phyloP scores from a whole-genome alignment of 2,113 vertebrate species.

The Odocoileus virginianus region DNA sequence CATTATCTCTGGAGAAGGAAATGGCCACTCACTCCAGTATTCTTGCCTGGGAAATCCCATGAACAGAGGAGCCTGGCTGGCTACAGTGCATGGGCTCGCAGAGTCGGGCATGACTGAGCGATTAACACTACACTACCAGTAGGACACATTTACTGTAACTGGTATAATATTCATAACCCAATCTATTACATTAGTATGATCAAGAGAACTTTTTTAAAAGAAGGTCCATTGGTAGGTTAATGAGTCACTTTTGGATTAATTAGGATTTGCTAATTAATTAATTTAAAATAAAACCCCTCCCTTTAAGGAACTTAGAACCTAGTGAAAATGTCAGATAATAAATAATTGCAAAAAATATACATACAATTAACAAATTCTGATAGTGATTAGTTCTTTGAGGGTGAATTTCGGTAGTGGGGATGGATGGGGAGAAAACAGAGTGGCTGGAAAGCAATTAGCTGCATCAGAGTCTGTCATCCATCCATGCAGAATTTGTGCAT shows the following conservation, averaged over 20 bases:
- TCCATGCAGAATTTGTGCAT: no score
- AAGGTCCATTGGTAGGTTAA: not conserved
- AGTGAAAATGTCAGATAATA: not conserved
- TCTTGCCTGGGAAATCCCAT: not conserved
- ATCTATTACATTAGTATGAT: not conserved
- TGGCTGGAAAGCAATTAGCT: no score
- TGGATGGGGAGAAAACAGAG: not conserved
- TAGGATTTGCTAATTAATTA: not conserved
- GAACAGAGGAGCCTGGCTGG: not conserved
- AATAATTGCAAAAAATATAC: not conserved
- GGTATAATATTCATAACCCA: not conserved
- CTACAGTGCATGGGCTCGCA: not conserved
- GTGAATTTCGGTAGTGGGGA: not conserved
- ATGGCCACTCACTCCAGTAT: not conserved
- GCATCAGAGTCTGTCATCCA: not conserved
- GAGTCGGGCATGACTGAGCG: fast-evolving
- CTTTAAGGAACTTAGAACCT: not conserved
- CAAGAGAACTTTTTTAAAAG: not conserved
- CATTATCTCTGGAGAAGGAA: not conserved
- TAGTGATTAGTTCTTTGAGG: not conserved
- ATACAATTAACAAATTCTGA: not conserved
- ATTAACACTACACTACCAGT: not conserved
- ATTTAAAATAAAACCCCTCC: not conserved
- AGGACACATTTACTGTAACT: not conserved
- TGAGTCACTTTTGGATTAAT: not conserved